A percentile compares a stretch with the other conserved stretches of the same genome.
Conservation (phyloP, 2,888 invertebrate genomes). For the Athetis lepigone region DNA sequence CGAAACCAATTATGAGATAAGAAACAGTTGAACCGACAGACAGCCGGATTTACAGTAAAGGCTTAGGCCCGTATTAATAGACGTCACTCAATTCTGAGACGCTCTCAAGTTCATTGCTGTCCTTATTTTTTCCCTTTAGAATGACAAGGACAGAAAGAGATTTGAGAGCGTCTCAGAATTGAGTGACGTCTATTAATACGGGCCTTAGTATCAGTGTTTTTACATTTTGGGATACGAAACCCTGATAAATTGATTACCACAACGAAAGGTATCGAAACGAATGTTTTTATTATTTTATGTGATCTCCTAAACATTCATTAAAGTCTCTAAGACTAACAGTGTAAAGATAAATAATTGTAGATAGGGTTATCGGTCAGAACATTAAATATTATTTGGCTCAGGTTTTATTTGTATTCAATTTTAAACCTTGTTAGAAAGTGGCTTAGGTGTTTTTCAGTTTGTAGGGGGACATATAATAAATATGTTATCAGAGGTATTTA, state of each 20-base stretch:
- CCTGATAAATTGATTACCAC: not conserved
- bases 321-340: constrained; percentile 33
- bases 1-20: no score
- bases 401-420: not conserved
- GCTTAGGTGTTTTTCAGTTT: not conserved
- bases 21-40: no score
- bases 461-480: constrained; percentile 14
- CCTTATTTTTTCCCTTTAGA: no score
- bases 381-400: constrained; percentile 33
- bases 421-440: not conserved
- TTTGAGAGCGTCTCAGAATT: no score
- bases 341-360: constrained; percentile 41
- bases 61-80: no score
- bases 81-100: no score
- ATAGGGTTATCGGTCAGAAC: constrained; percentile 49
- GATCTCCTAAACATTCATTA: constrained; percentile 23
- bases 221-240: constrained; percentile 1
- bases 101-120: no score
- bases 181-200: no score
- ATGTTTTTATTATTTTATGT: constrained; percentile 38
- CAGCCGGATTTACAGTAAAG: no score
- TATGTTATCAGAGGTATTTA: constrained; percentile 39
- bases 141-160: no score
- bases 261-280: constrained; percentile 14
- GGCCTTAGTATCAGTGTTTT: no score